Conservation (phyloP, 2,113 vertebrate genomes). For the Nannobrachium achirus region DNA sequence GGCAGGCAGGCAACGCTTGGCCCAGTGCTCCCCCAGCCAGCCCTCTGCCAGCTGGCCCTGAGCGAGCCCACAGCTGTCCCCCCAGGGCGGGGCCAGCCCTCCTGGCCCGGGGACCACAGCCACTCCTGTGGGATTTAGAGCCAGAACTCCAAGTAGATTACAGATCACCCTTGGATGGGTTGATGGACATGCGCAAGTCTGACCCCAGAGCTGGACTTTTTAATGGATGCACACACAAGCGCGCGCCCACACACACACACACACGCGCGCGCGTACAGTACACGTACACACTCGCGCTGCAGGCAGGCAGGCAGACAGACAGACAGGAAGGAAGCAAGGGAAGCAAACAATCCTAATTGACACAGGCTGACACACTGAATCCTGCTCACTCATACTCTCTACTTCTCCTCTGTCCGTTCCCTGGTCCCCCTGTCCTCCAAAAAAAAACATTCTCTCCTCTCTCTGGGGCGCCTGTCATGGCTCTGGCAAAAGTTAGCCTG, state of each 20-base stretch:
- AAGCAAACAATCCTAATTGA: background rate
- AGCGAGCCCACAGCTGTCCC: slow-evolving; percentile 30
- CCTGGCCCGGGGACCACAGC: slow-evolving; percentile 48
- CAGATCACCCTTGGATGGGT: slow-evolving; percentile 54
- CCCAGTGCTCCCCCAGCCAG: slow-evolving; percentile 50
- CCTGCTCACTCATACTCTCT: background rate
- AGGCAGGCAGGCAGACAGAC: background rate
- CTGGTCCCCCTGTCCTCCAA: background rate
- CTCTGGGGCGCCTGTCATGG: background rate
- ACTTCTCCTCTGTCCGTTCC: background rate
- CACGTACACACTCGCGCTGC: background rate
- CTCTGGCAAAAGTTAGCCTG: no score
- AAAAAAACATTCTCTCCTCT: background rate
- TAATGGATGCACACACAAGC: slow-evolving; percentile 2
- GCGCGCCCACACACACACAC: slow-evolving; percentile 16
- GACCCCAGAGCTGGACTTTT: slow-evolving; percentile 20
- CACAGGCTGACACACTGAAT: background rate
- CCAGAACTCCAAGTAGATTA: slow-evolving; percentile 63
- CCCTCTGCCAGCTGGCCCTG: slow-evolving; percentile 63
- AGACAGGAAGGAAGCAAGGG: background rate
- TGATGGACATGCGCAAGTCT: slow-evolving; percentile 40
- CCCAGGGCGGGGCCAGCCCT: slow-evolving; percentile 42
- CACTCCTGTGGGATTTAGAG: slow-evolving; percentile 57
- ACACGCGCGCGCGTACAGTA: background rate
- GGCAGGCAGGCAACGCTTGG: no score